Evolutionary conservation across 2,888 invertebrate species (phyloP).

Genomic region (Leptopilina syphax): DNA sequence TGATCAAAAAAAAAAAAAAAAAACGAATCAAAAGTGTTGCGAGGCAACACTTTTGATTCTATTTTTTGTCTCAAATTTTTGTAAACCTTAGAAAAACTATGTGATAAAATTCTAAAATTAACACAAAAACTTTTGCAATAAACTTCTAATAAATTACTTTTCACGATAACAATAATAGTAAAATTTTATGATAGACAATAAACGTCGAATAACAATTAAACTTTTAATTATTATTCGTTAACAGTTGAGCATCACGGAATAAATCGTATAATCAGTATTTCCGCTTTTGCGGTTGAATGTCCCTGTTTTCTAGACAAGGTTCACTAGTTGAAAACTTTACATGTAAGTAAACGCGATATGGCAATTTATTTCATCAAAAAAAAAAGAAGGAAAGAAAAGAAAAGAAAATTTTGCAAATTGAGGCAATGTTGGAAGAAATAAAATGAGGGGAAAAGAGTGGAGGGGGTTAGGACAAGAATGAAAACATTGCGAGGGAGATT

Average conservation of each 20-base stretch:
- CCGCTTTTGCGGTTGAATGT: slow-evolving; percentile 50
- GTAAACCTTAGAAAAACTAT: neutral
- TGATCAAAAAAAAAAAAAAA: no score
- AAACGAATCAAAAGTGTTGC: no score
- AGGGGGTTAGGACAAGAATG: slow-evolving; percentile 42
- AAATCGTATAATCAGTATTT: slow-evolving; percentile 52
- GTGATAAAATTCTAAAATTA: neutral
- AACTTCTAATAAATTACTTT: neutral
- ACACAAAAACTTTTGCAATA: neutral
- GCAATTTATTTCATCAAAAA: slow-evolving; percentile 43
- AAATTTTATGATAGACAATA: neutral
- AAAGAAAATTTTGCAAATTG: slow-evolving; percentile 47
- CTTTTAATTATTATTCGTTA: slow-evolving; percentile 4
- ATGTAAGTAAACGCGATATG: slow-evolving; percentile 56
- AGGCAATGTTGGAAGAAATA: no score
- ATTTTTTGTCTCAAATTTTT: no score
- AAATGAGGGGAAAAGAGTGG: slow-evolving; percentile 49
- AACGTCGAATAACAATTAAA: slow-evolving; percentile 8
- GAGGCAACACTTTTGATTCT: no score
- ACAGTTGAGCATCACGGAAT: slow-evolving; percentile 20
- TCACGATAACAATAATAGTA: neutral
- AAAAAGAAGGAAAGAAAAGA: slow-evolving; percentile 46
- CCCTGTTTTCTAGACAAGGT: slow-evolving; percentile 53
- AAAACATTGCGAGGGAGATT: slow-evolving; percentile 36
- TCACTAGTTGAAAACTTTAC: slow-evolving; percentile 49